A percentile compares a stretch with the other conserved stretches of the same genome.
Evolutionary conservation across 1,140 invertebrate species (phyloP).

Genomic region (Drosophila virilis): DNA sequence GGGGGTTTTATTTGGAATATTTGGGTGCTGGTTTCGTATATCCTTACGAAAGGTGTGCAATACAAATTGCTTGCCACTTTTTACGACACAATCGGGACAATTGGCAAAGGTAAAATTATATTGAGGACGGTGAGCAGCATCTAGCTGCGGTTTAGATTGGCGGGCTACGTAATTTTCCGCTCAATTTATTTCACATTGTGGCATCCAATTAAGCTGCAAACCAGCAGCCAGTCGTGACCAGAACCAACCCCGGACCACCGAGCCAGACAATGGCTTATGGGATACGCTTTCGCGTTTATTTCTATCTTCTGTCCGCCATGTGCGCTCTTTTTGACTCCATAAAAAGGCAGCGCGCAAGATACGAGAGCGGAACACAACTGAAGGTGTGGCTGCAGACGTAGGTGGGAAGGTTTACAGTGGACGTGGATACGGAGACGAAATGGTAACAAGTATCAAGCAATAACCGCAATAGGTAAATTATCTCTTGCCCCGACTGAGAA

Average conservation of each 20-base stretch:
- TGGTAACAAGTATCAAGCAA: constrained; percentile 32
- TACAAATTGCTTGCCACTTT: constrained; percentile 41
- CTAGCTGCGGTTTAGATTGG: constrained; percentile 73
- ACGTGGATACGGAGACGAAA: constrained; percentile 27
- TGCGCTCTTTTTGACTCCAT: constrained; percentile 23
- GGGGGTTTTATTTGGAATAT: no score
- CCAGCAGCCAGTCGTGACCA: constrained; percentile 39
- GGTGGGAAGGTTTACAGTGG: constrained; percentile 56
- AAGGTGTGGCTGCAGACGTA: background rate
- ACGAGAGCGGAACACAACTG: background rate
- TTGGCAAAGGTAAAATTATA: constrained; percentile 55
- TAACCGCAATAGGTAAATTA: constrained; percentile 64
- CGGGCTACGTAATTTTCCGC: constrained; percentile 84
- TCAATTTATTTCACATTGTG: constrained; percentile 84
- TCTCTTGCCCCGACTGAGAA: constrained; percentile 29
- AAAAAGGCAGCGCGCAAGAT: constrained; percentile 21
- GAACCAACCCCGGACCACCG: constrained; percentile 4
- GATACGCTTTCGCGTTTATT: constrained; percentile 6
- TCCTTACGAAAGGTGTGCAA: constrained; percentile 1
- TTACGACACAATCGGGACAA: constrained; percentile 66
- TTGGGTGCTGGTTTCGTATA: no score
- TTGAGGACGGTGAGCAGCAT: constrained; percentile 35
- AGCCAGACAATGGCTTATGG: constrained; percentile 35
- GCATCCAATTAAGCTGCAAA: constrained; percentile 84
- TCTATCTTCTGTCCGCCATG: background rate